Percentiles rank a stretch among this genome's conserved stretches.
These are phyloP conservation scores for Scaptodrosophila latifasciaeformis DNA, from an alignment of 2,888 invertebrate species.

Conservation along the genomic window DNA sequence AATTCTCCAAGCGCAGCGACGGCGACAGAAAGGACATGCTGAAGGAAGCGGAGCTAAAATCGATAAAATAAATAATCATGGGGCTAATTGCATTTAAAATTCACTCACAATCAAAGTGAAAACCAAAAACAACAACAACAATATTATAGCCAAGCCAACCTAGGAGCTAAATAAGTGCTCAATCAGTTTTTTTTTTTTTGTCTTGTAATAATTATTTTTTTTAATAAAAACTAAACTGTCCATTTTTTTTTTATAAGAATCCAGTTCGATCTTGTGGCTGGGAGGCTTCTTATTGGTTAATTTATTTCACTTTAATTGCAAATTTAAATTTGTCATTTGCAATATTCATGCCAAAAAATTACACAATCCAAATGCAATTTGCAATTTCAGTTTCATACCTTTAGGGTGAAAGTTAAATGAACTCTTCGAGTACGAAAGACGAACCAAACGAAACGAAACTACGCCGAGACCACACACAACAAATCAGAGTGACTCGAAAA, in stretches of 20 bases:
- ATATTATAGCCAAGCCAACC: too few relatives aligned
- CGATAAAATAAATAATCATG: slow-evolving; percentile 36
- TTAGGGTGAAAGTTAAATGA: slow-evolving; percentile 21
- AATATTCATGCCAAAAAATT: too few relatives aligned
- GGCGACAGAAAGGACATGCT: slow-evolving; percentile 71
- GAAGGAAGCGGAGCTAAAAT: slow-evolving; percentile 35
- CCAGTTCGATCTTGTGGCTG: too few relatives aligned
- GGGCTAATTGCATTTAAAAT: slow-evolving; percentile 45
- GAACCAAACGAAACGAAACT: too few relatives aligned
- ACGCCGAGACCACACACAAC: too few relatives aligned
- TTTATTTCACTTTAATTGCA: too few relatives aligned
- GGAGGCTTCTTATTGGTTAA: too few relatives aligned
- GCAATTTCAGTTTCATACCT: slow-evolving; percentile 7
- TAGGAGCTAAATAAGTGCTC: slow-evolving; percentile 1
- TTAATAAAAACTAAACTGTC: background rate
- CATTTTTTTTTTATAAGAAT: too few relatives aligned
- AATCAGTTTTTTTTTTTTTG: background rate
- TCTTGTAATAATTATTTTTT: too few relatives aligned
- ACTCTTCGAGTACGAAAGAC: slow-evolving; percentile 5
- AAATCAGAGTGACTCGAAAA: too few relatives aligned
- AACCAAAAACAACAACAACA: slow-evolving; percentile 1
- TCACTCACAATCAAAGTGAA: slow-evolving; percentile 17
- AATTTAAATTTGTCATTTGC: too few relatives aligned
- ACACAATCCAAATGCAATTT: background rate
- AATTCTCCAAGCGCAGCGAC: slow-evolving; percentile 69